phyloP scores from a whole-genome alignment of 2,888 invertebrate genomes.

The Megaustenia siamemsis region DNA sequence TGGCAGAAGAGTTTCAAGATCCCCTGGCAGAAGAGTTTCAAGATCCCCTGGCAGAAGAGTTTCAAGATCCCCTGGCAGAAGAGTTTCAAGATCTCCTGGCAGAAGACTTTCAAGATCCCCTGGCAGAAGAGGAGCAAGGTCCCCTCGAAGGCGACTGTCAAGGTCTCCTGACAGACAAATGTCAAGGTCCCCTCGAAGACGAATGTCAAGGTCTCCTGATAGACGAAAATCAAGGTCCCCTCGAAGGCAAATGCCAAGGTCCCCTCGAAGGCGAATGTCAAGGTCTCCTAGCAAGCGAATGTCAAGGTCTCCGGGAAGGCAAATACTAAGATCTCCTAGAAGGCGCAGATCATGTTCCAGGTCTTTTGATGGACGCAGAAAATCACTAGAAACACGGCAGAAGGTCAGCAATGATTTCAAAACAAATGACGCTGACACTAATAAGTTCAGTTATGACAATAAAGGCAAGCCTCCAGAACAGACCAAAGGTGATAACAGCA shows the following conservation, averaged over 20 bases:
- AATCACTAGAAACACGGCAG: not conserved
- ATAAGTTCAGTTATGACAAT: not conserved
- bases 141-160: not conserved
- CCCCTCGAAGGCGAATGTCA: not conserved
- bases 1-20: too few species aligned
- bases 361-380: conserved; percentile 1
- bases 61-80: too few species aligned
- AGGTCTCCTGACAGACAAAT: not conserved
- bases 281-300: not conserved
- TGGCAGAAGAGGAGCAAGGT: not conserved
- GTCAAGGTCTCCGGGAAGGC: not conserved
- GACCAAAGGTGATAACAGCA: conserved; percentile 36
- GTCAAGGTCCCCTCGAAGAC: conserved; percentile 21
- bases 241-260: conserved; percentile 10
- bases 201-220: not conserved
- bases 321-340: not conserved
- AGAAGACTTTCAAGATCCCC: not conserved
- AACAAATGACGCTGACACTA: not conserved
- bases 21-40: too few species aligned
- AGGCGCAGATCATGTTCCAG: not conserved
- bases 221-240: conserved; percentile 3
- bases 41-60: too few species aligned
- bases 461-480: not conserved
- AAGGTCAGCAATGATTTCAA: conserved; percentile 1
- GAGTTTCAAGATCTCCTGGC: not conserved